phyloP scores from a whole-genome alignment of 2,888 invertebrate species.

The Sympetrum striolatum region DNA sequence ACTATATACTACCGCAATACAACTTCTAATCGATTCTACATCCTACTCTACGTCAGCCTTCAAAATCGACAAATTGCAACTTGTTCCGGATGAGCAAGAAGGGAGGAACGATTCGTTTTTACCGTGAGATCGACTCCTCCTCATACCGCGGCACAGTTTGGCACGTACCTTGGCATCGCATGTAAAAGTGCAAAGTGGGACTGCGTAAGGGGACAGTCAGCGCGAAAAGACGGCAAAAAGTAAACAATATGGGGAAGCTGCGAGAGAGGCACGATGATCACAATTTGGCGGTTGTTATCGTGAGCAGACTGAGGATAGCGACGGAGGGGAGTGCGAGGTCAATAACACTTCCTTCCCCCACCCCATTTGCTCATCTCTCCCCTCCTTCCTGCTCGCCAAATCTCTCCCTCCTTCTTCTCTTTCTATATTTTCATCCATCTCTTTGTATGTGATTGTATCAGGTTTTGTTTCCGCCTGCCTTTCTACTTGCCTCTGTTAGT shows the following conservation, averaged over 20 bases:
- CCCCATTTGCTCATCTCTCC: not conserved
- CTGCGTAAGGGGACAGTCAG: no score
- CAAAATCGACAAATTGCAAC: no score
- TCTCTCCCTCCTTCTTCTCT: not conserved
- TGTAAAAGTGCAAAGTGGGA: no score
- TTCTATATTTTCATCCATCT: not conserved
- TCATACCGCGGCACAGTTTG: no score
- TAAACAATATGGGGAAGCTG: not conserved
- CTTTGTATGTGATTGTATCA: not conserved
- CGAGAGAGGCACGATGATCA: not conserved
- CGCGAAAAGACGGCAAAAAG: no score
- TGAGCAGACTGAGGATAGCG: not conserved
- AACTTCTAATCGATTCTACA: no score
- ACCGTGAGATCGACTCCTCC: no score
- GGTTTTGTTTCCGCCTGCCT: not conserved
- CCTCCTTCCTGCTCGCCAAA: not conserved
- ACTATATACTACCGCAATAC: no score
- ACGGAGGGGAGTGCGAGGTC: constrained; percentile 12
- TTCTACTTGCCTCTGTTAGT: not conserved
- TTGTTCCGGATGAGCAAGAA: no score
- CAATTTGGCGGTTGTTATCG: not conserved
- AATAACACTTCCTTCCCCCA: constrained; percentile 10
- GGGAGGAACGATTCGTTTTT: no score
- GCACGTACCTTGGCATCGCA: no score
- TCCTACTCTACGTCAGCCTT: no score